These are phyloP conservation scores for Helicoverpa assulta DNA, from an alignment of 2,888 invertebrate species.

Conservation along the genomic window DNA sequence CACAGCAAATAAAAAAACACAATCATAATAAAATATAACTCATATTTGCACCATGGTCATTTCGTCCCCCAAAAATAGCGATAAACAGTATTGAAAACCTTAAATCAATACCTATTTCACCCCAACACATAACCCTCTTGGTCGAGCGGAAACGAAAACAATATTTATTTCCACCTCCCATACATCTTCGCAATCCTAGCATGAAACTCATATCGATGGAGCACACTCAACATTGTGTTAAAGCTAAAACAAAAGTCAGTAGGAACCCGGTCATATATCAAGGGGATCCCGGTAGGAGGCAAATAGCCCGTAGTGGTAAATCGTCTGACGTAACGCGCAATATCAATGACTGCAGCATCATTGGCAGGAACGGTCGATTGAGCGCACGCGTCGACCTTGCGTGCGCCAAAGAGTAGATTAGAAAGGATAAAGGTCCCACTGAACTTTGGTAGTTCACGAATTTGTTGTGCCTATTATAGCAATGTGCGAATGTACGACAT, in stretches of 20 bases:
- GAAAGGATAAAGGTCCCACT: constrained; percentile 51
- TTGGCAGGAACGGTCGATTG: constrained; percentile 78
- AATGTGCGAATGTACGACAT: constrained; percentile 48
- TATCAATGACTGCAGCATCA: constrained; percentile 85
- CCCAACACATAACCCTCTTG: constrained; percentile 2
- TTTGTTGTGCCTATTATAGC: constrained; percentile 44
- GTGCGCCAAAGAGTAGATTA: constrained; percentile 63
- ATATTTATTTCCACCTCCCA: constrained; percentile 61
- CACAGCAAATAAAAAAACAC: background rate
- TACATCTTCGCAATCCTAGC: constrained; percentile 62
- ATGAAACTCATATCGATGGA: constrained; percentile 67
- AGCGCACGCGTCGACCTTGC: constrained; percentile 76
- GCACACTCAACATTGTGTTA: constrained; percentile 58
- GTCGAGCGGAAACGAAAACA: constrained; percentile 44
- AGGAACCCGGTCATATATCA: constrained; percentile 68
- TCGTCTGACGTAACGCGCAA: constrained; percentile 84
- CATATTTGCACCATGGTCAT: background rate
- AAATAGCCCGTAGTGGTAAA: constrained; percentile 88
- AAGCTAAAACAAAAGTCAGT: constrained; percentile 74
- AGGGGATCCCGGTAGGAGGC: constrained; percentile 77
- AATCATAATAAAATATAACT: background rate
- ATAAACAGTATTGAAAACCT: background rate
- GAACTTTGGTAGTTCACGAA: constrained; percentile 52
- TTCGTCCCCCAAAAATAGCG: background rate
- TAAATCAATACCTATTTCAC: constrained; percentile 12